Conservation (phyloP, 2,113 vertebrate genomes). For the Emberiza fucata region DNA sequence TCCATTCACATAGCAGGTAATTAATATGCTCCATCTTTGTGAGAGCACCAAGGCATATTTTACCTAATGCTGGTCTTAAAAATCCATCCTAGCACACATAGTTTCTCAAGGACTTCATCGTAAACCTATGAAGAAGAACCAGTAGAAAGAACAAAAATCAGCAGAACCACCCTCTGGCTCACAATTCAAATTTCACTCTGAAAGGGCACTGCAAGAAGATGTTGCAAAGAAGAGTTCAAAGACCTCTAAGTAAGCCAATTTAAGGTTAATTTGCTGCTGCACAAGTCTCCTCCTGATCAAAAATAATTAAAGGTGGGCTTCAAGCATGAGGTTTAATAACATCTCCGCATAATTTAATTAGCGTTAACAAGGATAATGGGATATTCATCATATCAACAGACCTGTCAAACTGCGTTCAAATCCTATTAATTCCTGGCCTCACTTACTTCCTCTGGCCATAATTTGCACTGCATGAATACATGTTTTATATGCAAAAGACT, state of each 20-base stretch:
- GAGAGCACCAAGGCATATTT: not conserved
- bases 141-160: not conserved
- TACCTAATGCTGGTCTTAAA: not conserved
- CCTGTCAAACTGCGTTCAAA: not conserved
- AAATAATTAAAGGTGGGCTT: slow-evolving; percentile 19
- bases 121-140: not conserved
- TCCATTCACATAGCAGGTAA: not conserved
- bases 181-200: not conserved
- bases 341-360: not conserved
- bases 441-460: not conserved
- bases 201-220: not conserved
- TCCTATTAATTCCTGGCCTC: not conserved
- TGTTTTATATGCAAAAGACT: not conserved
- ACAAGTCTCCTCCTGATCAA: not conserved
- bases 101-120: not conserved
- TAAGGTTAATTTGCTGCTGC: not conserved
- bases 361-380: not conserved
- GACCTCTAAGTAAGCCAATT: not conserved
- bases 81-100: not conserved
- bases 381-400: slow-evolving; percentile 3
- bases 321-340: not conserved
- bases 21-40: not conserved
- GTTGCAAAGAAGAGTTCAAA: not conserved
- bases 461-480: not conserved
- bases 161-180: not conserved